These are phyloP conservation scores for Hemicrepidius hirtus DNA, from an alignment of 2,888 invertebrate genomes.

Conservation along the genomic window DNA sequence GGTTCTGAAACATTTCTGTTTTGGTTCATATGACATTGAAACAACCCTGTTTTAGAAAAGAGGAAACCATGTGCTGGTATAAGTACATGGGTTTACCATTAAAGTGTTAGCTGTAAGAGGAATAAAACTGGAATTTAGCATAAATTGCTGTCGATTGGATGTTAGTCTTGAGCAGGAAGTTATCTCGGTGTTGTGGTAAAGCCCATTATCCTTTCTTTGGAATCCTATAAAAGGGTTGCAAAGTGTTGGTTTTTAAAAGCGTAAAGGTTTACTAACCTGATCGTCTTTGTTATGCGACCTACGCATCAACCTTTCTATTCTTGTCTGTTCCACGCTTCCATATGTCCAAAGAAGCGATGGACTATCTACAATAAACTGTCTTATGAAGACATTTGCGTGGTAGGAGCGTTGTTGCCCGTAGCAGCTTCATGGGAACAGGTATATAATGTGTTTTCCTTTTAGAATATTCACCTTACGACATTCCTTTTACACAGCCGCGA, in stretches of 20 bases:
- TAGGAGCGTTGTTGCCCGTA: conserved; percentile 52
- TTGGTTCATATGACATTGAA: neutral
- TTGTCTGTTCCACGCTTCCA: conserved; percentile 33
- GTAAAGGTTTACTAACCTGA: conserved; percentile 37
- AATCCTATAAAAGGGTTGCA: conserved; percentile 35
- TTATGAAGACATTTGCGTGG: conserved; percentile 54
- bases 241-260: conserved; percentile 34
- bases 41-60: neutral
- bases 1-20: too few species aligned
- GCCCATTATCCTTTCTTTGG: conserved; percentile 30
- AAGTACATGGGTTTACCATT: neutral
- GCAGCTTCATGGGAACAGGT: conserved; percentile 61
- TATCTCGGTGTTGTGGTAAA: conserved; percentile 3
- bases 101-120: conserved; percentile 6
- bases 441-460: conserved; percentile 57
- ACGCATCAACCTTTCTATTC: conserved; percentile 46
- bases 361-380: conserved; percentile 47
- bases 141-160: conserved; percentile 12
- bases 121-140: conserved; percentile 18
- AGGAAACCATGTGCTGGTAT: neutral
- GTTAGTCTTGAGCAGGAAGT: conserved; percentile 29
- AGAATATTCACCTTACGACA: conserved; percentile 49
- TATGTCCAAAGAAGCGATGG: conserved; percentile 33
- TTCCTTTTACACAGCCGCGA: conserved; percentile 34
- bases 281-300: conserved; percentile 42